phyloP scores from a whole-genome alignment of 2,888 invertebrate species.

The Lutraria lutraria region DNA sequence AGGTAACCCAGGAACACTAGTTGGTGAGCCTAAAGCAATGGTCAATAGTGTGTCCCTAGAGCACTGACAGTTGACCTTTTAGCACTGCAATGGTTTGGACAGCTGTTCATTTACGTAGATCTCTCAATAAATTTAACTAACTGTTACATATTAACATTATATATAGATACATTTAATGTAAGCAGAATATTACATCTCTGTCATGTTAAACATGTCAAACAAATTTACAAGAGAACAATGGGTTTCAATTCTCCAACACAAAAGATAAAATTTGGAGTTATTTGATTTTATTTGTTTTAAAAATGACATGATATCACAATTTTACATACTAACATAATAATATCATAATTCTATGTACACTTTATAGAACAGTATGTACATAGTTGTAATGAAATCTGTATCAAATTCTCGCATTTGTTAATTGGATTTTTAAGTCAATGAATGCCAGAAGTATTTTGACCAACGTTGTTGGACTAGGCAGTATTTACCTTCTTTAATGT shows the following conservation, averaged over 20 bases:
- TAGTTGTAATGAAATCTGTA: background rate
- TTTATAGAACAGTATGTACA: slow-evolving; percentile 30
- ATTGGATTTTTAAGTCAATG: background rate
- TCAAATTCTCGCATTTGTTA: background rate
- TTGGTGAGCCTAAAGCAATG: no score
- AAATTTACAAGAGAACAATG: background rate
- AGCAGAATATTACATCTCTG: background rate
- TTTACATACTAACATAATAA: slow-evolving; percentile 44
- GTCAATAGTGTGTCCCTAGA: no score
- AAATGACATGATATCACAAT: slow-evolving; percentile 49
- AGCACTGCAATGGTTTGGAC: no score
- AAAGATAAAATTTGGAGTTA: background rate
- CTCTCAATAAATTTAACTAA: no score
- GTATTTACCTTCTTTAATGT: background rate
- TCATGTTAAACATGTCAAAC: background rate
- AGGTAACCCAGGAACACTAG: no score
- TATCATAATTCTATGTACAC: slow-evolving; percentile 41
- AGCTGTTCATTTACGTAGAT: no score
- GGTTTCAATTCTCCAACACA: background rate
- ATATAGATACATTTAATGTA: background rate
- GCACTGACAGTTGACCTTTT: no score
- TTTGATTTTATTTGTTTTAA: slow-evolving; percentile 37
- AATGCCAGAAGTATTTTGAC: background rate
- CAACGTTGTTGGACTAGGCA: background rate
- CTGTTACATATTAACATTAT: background rate